These are phyloP conservation scores for Pangasius macronema DNA, from an alignment of 2,797 vertebrate genomes.

Conservation along the genomic window DNA sequence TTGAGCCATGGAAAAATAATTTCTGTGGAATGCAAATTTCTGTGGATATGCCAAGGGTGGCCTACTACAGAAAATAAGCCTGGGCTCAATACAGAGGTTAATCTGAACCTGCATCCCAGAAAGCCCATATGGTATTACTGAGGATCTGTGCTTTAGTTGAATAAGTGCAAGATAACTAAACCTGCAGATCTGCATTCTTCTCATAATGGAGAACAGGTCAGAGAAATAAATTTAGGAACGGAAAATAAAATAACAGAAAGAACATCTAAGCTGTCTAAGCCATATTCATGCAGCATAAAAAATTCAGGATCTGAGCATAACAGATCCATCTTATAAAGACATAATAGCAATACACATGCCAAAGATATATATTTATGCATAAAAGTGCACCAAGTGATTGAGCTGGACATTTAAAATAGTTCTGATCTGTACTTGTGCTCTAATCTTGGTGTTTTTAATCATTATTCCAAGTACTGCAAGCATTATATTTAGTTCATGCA, in stretches of 20 bases:
- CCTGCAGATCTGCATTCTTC: slow-evolving; percentile 1
- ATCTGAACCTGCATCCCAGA: slow-evolving; percentile 8
- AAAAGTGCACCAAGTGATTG: not conserved
- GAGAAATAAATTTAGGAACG: not conserved
- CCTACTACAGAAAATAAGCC: not conserved
- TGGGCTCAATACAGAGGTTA: not conserved
- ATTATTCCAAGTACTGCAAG: not conserved
- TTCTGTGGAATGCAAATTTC: slow-evolving; percentile 14
- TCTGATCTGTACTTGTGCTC: not conserved
- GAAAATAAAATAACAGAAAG: not conserved
- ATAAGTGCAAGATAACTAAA: not conserved
- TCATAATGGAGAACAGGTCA: not conserved
- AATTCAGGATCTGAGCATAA: not conserved
- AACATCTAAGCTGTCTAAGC: not conserved
- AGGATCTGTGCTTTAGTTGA: not conserved
- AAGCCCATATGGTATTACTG: not conserved
- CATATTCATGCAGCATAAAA: not conserved
- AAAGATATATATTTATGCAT: not conserved
- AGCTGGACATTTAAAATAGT: not conserved
- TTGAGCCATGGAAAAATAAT: not conserved
- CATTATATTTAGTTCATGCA: not conserved
- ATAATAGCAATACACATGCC: not conserved
- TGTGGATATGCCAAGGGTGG: slow-evolving; percentile 8
- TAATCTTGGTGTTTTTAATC: not conserved
- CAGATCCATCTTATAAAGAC: not conserved